These are phyloP conservation scores for Macrophya alboannulata DNA, from an alignment of 2,888 invertebrate genomes.

Conservation along the genomic window DNA sequence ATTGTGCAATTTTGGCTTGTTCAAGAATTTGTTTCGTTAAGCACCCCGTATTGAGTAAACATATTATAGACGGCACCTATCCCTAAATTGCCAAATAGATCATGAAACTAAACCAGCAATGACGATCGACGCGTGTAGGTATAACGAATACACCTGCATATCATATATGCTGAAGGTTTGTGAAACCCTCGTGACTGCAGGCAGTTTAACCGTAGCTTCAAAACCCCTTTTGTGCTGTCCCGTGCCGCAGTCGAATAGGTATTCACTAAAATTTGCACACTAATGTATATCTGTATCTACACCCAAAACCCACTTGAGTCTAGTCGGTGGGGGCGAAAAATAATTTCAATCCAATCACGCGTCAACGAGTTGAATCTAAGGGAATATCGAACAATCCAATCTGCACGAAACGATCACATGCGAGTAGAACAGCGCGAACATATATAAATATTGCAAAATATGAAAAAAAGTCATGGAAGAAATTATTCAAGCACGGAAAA, in stretches of 20 bases:
- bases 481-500: not conserved
- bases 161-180: not conserved
- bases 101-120: not conserved
- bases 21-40: not conserved
- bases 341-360: constrained; percentile 49
- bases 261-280: constrained; percentile 21
- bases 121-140: not conserved
- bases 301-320: constrained; percentile 12
- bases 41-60: not conserved
- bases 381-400: constrained; percentile 35
- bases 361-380: constrained; percentile 45
- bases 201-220: constrained; percentile 41
- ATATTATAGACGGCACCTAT: not conserved
- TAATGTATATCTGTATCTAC: constrained; percentile 2
- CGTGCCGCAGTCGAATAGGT: constrained; percentile 19
- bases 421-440: not conserved
- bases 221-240: constrained; percentile 6
- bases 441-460: not conserved
- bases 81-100: not conserved
- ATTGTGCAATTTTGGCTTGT: not conserved
- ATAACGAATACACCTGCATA: not conserved
- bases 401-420: constrained; percentile 20
- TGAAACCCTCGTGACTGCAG: constrained; percentile 41
- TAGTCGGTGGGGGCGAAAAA: constrained; percentile 13
- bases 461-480: not conserved